Evolutionary conservation across 2,888 invertebrate species (phyloP), one percentile per base, ranked within the genome.

Genomic region (Tetragonula carbonaria): DNA sequence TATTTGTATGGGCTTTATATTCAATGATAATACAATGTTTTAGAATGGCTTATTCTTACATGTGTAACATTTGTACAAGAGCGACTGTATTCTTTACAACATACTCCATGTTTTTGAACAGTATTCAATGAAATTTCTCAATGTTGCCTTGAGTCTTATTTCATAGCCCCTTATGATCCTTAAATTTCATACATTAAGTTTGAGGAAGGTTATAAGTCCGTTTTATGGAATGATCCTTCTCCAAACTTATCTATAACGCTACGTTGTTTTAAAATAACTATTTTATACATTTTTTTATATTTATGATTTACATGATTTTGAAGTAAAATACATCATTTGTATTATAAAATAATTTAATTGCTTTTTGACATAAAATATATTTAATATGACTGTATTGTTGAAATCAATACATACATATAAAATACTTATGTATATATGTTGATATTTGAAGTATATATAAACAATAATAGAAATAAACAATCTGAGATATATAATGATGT

Each of bases 1-100:
- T 93, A 93, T 93, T 93, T 93, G 88, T 93, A 93, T 91, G 90
- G 88, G 90, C 91, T 93, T 92, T 92, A 89, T 90, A 92, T 88
- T 90, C 84, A 87, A 86, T 86, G 84, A 81, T 90, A 87, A 90
- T 85, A 89, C 82, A 89, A 82, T 82, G 84, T 87, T 89, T 86
- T 90, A 85, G 88, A 88, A 85, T 85, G 87, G 85, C 88, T 90
- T 90, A 90, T 82, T 90, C 84, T 81, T 87, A 88, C 82, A 84
- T 86, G 83, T 86, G 86, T 89, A 87, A 90, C 82, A 90, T 90
- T 89, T 90, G 84, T 90, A 90, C 86, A 87, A 90, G 86, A 90
- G 73, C 74, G 76, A 89, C 82, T 90, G 89, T 90, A 89, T 89
- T 90, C 89, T 89, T 84, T 87, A 90, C 82, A 90, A 86, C 84